Base-by-base conservation (phyloP, 1,140 invertebrate genomes). In the Danaus melanippus region DNA sequence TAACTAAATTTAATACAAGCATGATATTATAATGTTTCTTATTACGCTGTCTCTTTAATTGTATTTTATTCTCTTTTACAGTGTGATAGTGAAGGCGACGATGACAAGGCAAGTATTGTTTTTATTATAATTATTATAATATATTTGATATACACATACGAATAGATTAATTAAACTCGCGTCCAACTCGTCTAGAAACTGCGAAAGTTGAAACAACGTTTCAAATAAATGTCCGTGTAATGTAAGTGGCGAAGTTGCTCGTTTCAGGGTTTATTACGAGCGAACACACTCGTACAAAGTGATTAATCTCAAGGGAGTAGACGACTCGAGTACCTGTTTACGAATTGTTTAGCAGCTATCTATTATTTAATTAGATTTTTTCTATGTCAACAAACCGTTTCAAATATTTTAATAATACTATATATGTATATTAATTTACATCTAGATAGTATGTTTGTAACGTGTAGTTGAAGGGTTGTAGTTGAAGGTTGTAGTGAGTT, bases 21-120 rank as follows among this genome's bases (percentile, higher is more conserved):
- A 44, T 50, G 47, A 50, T 11, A 17, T 41, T 56, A 39, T 45
- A 8, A 42, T 15, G 11, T 40, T 15, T 12, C 12, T 4, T 32
- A 7, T 32, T 32, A 32, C 7, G 21, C 2, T 32, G 21, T 32
- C 21, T 32, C 21, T 32, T 32, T 32, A 32, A 32, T 8, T 32
- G 21, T 48, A 21, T 50, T n/a, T 58, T 66, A 56, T 78, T 79
- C 88, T 87, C 74, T 88, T 73, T 93, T 93, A 63, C 90, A 94
- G 93, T 94, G 93, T 94, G 93, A 94, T 94, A 94, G 92, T 91
- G 92, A 93, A 91, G 92, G 92, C 88, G 92, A 94, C 88, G 93
- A 94, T 84, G 93, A 93, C 89, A 94, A 94, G 93, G 93, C 93
- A 88, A 89, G 91, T 83, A 53, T 55, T 66, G 62, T 66, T 65